Evolutionary conservation across 2,797 vertebrate species (phyloP).

Genomic region (Melanotaenia pygmaea): DNA sequence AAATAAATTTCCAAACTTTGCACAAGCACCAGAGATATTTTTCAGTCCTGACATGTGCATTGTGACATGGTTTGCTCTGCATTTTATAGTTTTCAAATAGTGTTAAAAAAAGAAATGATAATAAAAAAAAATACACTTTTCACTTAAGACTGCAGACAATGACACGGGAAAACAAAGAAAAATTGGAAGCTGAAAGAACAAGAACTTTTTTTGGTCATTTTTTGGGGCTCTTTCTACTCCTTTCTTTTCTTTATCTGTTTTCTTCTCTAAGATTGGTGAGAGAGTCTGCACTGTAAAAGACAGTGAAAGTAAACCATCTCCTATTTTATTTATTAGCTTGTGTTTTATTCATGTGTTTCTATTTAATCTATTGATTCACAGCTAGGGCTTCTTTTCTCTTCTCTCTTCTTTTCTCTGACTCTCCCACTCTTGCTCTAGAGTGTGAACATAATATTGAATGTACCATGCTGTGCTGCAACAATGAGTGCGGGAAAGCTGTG

Average conservation of each 20-base stretch:
- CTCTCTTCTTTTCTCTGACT: conserved; percentile 45
- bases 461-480: conserved; percentile 61
- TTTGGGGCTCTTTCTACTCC: conserved; percentile 21
- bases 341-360: conserved; percentile 80
- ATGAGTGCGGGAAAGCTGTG: conserved; percentile 26
- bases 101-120: background rate
- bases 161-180: background rate
- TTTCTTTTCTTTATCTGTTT: background rate
- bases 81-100: background rate
- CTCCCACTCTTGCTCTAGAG: conserved; percentile 65
- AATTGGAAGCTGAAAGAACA: conserved; percentile 27
- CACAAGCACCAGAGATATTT: background rate
- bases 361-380: conserved; percentile 82
- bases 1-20: background rate
- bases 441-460: conserved; percentile 79
- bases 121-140: background rate
- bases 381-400: conserved; percentile 54
- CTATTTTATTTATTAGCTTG: conserved; percentile 75
- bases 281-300: conserved; percentile 40
- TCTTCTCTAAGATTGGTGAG: conserved; percentile 12
- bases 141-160: background rate
- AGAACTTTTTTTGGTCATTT: background rate
- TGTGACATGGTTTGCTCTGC: background rate
- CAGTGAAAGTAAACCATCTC: conserved; percentile 61
- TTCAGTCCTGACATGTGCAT: background rate